A percentile compares a stretch with the other conserved stretches of the same genome.
phyloP scores from a whole-genome alignment of 2,113 vertebrate genomes.

The Hyperopisus bebe region DNA sequence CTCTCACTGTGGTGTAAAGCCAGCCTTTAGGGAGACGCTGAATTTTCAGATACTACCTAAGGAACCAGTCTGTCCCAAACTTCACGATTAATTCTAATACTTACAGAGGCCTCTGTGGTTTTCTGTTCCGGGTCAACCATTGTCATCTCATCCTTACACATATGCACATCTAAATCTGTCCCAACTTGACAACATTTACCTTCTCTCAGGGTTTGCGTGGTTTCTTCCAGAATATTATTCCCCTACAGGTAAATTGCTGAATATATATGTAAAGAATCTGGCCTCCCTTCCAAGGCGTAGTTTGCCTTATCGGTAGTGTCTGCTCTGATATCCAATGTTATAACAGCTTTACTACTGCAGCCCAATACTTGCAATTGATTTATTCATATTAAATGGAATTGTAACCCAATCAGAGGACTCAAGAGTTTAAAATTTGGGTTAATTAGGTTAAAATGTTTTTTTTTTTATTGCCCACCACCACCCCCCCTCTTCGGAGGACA shows the following conservation, averaged over 20 bases:
- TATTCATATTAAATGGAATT: neutral
- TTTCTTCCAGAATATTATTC: neutral
- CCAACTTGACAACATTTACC: neutral
- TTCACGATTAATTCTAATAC: neutral
- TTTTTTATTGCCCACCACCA: too few species aligned
- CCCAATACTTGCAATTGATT: neutral
- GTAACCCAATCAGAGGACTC: neutral
- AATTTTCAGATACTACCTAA: neutral
- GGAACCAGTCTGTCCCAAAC: neutral
- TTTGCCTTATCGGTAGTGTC: neutral
- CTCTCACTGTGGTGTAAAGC: neutral
- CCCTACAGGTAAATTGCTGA: neutral
- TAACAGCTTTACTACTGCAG: neutral
- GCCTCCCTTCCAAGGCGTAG: neutral
- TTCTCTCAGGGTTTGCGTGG: neutral
- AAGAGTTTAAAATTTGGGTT: neutral
- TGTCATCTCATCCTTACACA: neutral
- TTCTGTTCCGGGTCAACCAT: neutral
- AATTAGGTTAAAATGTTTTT: neutral
- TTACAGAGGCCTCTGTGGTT: neutral
- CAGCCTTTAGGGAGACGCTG: neutral
- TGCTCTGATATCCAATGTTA: neutral
- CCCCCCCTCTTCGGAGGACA: too few species aligned
- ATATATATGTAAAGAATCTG: neutral
- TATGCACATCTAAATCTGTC: neutral